These are phyloP conservation scores for Trachurus trachurus DNA, from an alignment of 2,797 vertebrate genomes.

Conservation along the genomic window DNA sequence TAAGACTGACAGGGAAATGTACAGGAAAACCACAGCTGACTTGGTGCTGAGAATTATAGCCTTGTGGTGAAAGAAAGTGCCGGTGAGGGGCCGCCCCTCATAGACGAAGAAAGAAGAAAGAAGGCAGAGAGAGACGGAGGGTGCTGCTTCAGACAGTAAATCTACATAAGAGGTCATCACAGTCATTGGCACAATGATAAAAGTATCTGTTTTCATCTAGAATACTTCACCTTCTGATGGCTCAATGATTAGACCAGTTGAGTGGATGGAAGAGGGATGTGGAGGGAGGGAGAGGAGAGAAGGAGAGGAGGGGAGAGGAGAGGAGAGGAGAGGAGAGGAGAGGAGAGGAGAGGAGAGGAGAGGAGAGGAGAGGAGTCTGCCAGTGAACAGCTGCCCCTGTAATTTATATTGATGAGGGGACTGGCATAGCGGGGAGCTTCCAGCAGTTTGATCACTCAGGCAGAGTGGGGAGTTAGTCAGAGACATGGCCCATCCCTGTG, in stretches of 20 bases:
- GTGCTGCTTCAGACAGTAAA: conserved; percentile 49
- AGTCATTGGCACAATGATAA: conserved; percentile 56
- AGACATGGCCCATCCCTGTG: conserved; percentile 76
- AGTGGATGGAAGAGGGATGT: conserved; percentile 42
- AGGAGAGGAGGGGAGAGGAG: neutral
- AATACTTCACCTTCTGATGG: conserved; percentile 69
- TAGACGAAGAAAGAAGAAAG: conserved; percentile 35
- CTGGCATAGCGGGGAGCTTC: conserved; percentile 80
- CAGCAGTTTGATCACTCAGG: conserved; percentile 87
- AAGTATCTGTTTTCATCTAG: conserved; percentile 75
- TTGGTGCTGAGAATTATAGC: conserved; percentile 71
- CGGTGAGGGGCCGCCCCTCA: conserved; percentile 51
- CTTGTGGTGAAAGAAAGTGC: conserved; percentile 61
- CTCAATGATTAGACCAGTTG: conserved; percentile 66
- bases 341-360: conserved; percentile 3
- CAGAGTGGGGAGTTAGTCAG: conserved; percentile 80
- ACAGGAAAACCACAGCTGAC: conserved; percentile 72
- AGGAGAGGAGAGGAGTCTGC: conserved; percentile 52
- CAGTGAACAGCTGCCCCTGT: conserved; percentile 87
- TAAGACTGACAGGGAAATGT: conserved; percentile 67
- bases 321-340: neutral
- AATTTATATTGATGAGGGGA: conserved; percentile 89
- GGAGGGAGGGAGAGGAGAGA: neutral
- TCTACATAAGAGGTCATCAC: conserved; percentile 46
- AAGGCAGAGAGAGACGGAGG: conserved; percentile 30